Percentiles rank a stretch among this genome's conserved stretches.
Evolutionary conservation across 2,888 invertebrate genomes (phyloP).

Genomic region (Amphiduros pacificus): DNA sequence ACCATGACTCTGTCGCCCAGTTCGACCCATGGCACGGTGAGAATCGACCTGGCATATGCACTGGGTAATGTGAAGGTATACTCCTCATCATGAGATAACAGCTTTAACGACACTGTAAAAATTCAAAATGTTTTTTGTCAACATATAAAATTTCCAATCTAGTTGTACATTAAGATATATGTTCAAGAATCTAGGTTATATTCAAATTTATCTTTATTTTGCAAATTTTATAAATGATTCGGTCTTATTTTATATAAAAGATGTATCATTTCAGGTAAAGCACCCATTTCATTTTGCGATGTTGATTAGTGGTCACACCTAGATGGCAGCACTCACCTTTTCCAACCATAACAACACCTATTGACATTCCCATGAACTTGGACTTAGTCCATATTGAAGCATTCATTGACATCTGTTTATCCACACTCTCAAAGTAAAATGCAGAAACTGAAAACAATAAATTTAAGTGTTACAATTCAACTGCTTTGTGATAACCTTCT

Average conservation of each 20-base stretch:
- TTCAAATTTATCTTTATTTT: too few species aligned
- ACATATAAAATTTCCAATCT: too few species aligned
- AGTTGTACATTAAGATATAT: too few species aligned
- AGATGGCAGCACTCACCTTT: constrained; percentile 51
- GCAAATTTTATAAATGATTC: too few species aligned
- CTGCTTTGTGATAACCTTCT: too few species aligned
- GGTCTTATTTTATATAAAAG: too few species aligned
- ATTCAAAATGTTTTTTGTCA: too few species aligned
- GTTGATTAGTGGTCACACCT: too few species aligned
- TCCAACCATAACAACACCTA: constrained; percentile 62
- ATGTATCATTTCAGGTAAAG: too few species aligned
- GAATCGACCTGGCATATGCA: constrained; percentile 63
- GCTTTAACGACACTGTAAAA: constrained; percentile 45
- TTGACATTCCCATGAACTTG: constrained; percentile 64
- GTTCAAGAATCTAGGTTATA: too few species aligned
- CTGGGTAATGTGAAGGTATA: constrained; percentile 62
- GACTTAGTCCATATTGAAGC: constrained; percentile 63
- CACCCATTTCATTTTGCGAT: too few species aligned
- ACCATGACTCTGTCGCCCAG: constrained; percentile 61
- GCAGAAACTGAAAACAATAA: constrained; percentile 59
- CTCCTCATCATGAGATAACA: constrained; percentile 56
- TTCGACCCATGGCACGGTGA: constrained; percentile 63
- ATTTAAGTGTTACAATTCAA: neutral
- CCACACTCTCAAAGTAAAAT: constrained; percentile 63
- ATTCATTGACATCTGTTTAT: constrained; percentile 60